Evolutionary conservation across 2,113 vertebrate genomes (phyloP).

Genomic region (Ivindomyrus marchei): DNA sequence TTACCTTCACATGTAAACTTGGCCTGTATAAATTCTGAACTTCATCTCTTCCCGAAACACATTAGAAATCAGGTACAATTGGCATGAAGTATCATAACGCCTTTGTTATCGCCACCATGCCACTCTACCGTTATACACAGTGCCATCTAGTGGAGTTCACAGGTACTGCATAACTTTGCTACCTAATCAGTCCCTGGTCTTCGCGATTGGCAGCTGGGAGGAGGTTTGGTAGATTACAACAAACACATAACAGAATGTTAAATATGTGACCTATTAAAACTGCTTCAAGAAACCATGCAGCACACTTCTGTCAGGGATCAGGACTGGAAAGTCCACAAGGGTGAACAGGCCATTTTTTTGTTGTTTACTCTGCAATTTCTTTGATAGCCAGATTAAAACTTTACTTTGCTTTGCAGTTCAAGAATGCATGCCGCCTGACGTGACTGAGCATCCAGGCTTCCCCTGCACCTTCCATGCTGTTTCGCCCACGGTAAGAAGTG

Average conservation of each 20-base stretch:
- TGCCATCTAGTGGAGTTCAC: conserved; percentile 30
- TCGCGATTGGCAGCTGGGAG: not conserved
- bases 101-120: conserved; percentile 29
- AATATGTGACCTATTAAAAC: not conserved
- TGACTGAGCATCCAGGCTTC: not conserved
- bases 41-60: conserved; percentile 24
- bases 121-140: conserved; percentile 19
- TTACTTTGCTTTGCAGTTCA: not conserved
- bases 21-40: not conserved
- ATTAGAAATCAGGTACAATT: conserved; percentile 20
- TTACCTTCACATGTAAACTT: not conserved
- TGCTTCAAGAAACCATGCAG: not conserved
- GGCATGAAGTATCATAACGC: not conserved
- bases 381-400: not conserved
- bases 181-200: not conserved
- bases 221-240: not conserved
- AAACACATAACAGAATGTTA: conserved; percentile 1
- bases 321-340: not conserved
- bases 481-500: not conserved
- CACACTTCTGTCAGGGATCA: not conserved
- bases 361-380: not conserved
- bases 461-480: not conserved
- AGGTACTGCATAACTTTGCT: not conserved
- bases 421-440: not conserved
- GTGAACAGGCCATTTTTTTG: not conserved